Evolutionary conservation across 2,888 invertebrate genomes (phyloP), one percentile per base, ranked within the genome.

Genomic region (Andricus quercusramuli): DNA sequence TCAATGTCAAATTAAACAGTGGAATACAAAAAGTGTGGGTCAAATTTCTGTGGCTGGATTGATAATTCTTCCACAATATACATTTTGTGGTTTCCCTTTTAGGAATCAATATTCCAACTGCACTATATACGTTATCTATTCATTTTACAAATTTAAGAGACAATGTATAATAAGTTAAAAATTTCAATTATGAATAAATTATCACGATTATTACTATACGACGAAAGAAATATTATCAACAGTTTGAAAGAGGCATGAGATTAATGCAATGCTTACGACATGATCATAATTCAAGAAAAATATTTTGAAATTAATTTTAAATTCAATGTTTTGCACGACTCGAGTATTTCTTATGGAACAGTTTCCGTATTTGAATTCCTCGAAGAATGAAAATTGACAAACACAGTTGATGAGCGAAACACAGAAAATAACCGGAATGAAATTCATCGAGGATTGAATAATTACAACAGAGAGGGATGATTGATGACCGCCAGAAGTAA

Each of bases 311-410:
- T 17, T 64, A 25, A 29, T 17, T 64, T 64, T 29, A 13, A 64
- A 64, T 67, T 17, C 5, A 47, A 22, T 22, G 67, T 67, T 22
- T 67, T n/a, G 68, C 22, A 68, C 47, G 68, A 25, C 47, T 44
- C 44, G 22, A 41, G 17, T 25, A 25, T 47, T 68, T 68, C 15
- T 3, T n/a, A 68, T 17, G 41, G 44, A 25, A 68, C 47, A 47
- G 29, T 47, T 68, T 68, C 68, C 68, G 22, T 47, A 44, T 68
- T 68, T 68, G 47, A 44, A 68, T 68, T 68, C 68, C 47, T 37
- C 68, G 41, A 41, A 68, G 44, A 47, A 22, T 22, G 25, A 22
- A 47, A 47, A 47, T 47, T 68, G 41, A 41, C 44, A 41, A 68
- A 68, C 44, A 41, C 25, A 20, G 68, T 47, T 68, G 47, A 47